Percentiles rank a stretch among this genome's conserved stretches.
Evolutionary conservation across 2,888 invertebrate species (phyloP).

Genomic region (Tetrapedia diversipes): DNA sequence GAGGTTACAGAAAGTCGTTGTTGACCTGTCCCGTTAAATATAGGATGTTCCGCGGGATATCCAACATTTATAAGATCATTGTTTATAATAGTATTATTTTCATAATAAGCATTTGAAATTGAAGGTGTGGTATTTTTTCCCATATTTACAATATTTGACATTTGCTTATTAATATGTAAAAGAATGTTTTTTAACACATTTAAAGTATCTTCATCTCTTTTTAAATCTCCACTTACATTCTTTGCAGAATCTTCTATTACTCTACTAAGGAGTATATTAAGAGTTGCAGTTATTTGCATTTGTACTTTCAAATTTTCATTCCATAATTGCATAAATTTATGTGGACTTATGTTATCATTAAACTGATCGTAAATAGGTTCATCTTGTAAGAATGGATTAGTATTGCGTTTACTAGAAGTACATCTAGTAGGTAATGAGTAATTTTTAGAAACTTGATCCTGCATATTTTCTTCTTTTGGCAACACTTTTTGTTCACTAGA

Average conservation of each 20-base stretch:
- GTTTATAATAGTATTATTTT: neutral
- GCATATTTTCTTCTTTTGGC: neutral
- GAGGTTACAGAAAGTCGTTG: neutral
- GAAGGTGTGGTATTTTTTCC: neutral
- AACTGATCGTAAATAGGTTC: neutral
- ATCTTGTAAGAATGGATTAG: slow-evolving; percentile 51
- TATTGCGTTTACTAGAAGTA: neutral
- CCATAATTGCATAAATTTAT: slow-evolving; percentile 39
- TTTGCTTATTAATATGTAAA: neutral
- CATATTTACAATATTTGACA: neutral
- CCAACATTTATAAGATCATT: neutral
- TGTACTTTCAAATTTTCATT: slow-evolving; percentile 44
- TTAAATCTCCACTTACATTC: neutral
- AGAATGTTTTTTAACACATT: neutral
- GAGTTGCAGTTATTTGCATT: slow-evolving; percentile 18
- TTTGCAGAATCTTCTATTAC: neutral
- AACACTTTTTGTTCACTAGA: neutral
- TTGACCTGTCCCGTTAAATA: neutral
- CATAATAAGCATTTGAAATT: neutral
- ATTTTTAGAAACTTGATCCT: neutral
- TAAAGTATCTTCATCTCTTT: neutral
- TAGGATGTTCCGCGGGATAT: neutral
- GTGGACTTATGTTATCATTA: neutral
- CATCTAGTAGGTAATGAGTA: neutral
- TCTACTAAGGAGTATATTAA: slow-evolving; percentile 31